Evolutionary conservation across 2,113 vertebrate species (phyloP), one percentile per base, ranked within the genome.

Genomic region (Heterochromis multidens): DNA sequence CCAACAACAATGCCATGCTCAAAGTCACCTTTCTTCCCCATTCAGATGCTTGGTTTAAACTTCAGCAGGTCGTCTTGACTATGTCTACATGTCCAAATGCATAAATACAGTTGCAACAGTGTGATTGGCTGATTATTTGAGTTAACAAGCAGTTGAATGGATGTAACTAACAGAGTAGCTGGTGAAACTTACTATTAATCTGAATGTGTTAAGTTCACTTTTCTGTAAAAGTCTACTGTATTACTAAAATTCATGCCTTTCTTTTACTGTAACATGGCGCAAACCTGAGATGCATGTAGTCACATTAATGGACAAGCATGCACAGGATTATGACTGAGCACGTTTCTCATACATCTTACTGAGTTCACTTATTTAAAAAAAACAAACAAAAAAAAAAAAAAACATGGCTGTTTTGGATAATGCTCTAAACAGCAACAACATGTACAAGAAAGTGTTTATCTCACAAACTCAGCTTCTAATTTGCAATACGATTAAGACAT

Each of bases 361-460:
- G 19, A n/a, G 25, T 74, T 74, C 27, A 33, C 27, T 54, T n/a
- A 54, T 49, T 74, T 31, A 1, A 49, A 52, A 74, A 23, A 11
- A 57, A 23, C 11, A 16, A 16, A 13, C 3, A 0, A 0, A 1
- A 63, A 8, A 2, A 63, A 2, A 23, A 16, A 1, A 70, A 4
- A 31, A 13, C 8, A 70, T 0, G 9, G 19, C 16, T n/a, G 70
- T 74, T 74, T n/a, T 54, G 46, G 19, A 74, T 54, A 54, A 74
- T n/a, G 21, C 70, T 54, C 46, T 14, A 54, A 74, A 74, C 70
- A 54, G 70, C 31, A 54, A 74, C 46, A 74, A 54, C 70, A n/a
- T n/a, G 46, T 0, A 11, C 25, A 74, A 54, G 8, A 74, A 74
- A 54, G 0, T 9, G 70, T 49, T 54, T 74, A 74, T 74, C 27